Evolutionary conservation across 1,140 invertebrate genomes (phyloP), one percentile per base, ranked within the genome.

Genomic region (Lordiphosa collinella): DNA sequence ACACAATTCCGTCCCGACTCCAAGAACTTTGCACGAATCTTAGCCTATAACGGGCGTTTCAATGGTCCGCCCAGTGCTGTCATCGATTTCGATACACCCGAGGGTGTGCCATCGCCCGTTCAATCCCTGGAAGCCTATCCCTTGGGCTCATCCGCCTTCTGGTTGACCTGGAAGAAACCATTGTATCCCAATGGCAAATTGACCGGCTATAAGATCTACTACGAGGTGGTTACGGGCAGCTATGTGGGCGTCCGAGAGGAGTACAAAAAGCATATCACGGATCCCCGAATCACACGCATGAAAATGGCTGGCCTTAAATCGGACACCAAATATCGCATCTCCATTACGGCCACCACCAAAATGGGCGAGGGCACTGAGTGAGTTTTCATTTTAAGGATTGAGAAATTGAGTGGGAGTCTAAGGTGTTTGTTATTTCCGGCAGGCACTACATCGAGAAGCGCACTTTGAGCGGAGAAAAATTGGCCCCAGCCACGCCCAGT

Each of bases 21-120:
- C 14, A 95, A 94, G 87, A 98, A 99, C 87, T 95, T 93, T 86
- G 97, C 96, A 0, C 92, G 94, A 59, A 95, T 99, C 38, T 90
- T 97, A 31, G 97, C 95, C 1, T 96, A 96, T 79, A 99, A 99
- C 88, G 96, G 95, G 40, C 91, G 93, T 63, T 97, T 95, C 88
- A 96, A 96, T 89, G 98, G 98, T 32, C 96, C 97, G 10, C 91
- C 94, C 1, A 98, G 96, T 71, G 94, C 97, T 67, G 92, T 92
- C 0, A 90, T 99, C 18, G 93, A 92, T 58, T 96, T 99, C 85
- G 91, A 94, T 37, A 99, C 96, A 6, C 96, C 96, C 2, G 97
- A 99, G 92, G 98, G 97, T 89, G 94, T 93, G 14, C 98, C 98
- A 1, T 97, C 96, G 8, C 94, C 96, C 3, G 96, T 99, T 5